Evolutionary conservation across 1,140 invertebrate species (phyloP).

Genomic region (Atopsyche davidsoni): DNA sequence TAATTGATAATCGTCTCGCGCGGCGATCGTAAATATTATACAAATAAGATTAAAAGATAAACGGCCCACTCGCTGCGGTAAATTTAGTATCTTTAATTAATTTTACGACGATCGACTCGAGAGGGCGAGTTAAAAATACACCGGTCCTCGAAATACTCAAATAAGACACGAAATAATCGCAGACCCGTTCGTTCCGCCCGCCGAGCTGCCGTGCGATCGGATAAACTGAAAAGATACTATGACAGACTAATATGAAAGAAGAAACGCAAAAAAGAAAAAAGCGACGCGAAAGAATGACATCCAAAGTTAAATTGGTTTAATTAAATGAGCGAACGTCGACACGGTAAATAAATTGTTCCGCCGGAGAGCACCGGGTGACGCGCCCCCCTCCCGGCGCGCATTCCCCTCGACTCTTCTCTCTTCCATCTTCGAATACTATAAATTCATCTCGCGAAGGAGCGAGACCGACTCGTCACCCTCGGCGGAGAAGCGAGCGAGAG

Average conservation of each 20-base stretch:
- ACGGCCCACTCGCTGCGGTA: no score
- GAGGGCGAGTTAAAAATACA: no score
- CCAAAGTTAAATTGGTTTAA: conserved; percentile 31
- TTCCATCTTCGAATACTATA: conserved; percentile 14
- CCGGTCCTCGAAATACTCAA: no score
- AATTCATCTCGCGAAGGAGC: conserved; percentile 19
- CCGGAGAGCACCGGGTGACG: conserved; percentile 21
- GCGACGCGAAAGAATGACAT: conserved; percentile 21
- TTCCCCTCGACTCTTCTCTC: conserved; percentile 4
- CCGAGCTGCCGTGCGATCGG: neutral
- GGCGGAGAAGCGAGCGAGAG: conserved; percentile 6
- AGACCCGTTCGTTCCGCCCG: conserved; percentile 16
- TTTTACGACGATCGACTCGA: no score
- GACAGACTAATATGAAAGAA: conserved; percentile 19
- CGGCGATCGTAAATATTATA: no score
- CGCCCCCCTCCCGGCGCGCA: conserved; percentile 1
- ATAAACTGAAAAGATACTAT: conserved; percentile 15
- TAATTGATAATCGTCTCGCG: no score
- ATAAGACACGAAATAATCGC: no score
- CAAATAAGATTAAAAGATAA: no score
- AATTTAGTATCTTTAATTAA: no score
- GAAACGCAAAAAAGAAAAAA: conserved; percentile 14
- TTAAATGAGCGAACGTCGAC: conserved; percentile 30
- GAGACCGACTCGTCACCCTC: conserved; percentile 1
- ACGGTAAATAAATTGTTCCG: conserved; percentile 31